Base-by-base conservation (phyloP, 2,888 invertebrate species). In the Matsumyia berberina region DNA sequence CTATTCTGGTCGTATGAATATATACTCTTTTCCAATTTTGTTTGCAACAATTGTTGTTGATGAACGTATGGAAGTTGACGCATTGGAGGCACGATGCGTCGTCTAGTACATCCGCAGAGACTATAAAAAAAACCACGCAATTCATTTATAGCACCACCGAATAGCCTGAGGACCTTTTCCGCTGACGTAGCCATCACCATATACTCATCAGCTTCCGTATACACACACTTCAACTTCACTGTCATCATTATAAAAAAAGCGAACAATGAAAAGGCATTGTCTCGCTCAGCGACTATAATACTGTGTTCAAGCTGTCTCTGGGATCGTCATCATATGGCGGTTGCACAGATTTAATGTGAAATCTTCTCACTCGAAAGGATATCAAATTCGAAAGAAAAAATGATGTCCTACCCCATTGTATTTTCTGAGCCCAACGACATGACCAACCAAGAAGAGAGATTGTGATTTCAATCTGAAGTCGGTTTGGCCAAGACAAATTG, bases 401-500 rank as follows among this genome's bases (percentile, higher is more conserved):
- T 3, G 4, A 46, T 70, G 0, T 53, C 29, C 69, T 29, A 6
- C 39, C 29, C 35, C 24, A 70, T 58, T 46, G 57, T 66, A 35
- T 24, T 51, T 2, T 11, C 6, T 24, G n/a, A 49, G 29, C 9
- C 35, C n/a, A 64, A 44, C 12, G n/a, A 17, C n/a, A 39, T 11
- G n/a, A 29, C 5, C 39, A 12, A n/a, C 4, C 5, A 9, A n/a
- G 11, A 24, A 9, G 15, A 51, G 17, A 7, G 5, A 5, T 4
- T 42, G 7, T 2, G 11, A 9, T 31, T 57, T 44, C 24, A 57
- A 44, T 35, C 19, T 55, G 44, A 37, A 46, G 46, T 74, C 37
- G 49, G 67, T 24, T 58, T 31, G 67, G 44, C 70, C 57, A 70
- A 77, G 70, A 77, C 70, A 77, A 72, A 82, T 82, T 82, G 70